Conservation (phyloP, 1,140 invertebrate species). For the Triops longicaudatus region DNA sequence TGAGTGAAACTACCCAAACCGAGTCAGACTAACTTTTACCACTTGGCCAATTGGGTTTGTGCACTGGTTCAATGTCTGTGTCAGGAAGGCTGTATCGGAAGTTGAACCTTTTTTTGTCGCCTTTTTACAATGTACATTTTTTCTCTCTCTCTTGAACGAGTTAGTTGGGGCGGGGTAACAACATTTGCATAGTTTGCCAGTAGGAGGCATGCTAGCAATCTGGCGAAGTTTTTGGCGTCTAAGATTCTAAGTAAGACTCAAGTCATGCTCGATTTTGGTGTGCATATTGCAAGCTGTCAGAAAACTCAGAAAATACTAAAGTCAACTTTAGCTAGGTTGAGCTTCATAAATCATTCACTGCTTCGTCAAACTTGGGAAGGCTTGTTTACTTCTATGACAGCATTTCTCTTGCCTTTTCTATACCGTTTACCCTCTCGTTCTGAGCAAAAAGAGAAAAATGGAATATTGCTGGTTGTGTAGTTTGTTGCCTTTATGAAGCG, state of each 20-base stretch:
- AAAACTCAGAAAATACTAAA: background rate
- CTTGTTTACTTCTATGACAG: slow-evolving; percentile 3
- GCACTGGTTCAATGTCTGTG: too few relatives aligned
- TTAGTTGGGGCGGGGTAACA: background rate
- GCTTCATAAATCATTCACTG: background rate
- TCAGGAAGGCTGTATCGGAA: background rate
- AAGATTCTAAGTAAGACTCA: background rate
- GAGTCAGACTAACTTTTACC: too few relatives aligned
- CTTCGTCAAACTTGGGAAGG: background rate
- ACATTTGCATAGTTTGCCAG: slow-evolving; percentile 11
- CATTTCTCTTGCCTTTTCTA: background rate
- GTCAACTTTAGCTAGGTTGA: background rate
- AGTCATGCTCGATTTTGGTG: background rate
- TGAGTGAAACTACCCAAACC: too few relatives aligned
- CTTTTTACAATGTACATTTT: background rate
- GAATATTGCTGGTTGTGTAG: too few relatives aligned
- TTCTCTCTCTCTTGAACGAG: background rate
- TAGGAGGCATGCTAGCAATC: background rate
- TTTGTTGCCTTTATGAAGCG: too few relatives aligned
- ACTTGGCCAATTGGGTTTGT: too few relatives aligned
- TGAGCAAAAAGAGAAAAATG: too few relatives aligned
- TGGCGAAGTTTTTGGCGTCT: background rate
- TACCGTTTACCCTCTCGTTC: background rate
- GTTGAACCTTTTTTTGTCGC: background rate
- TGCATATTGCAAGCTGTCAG: slow-evolving; percentile 1